Base-by-base conservation (phyloP, 1,140 invertebrate species). In the Meloidogyne hapla region DNA sequence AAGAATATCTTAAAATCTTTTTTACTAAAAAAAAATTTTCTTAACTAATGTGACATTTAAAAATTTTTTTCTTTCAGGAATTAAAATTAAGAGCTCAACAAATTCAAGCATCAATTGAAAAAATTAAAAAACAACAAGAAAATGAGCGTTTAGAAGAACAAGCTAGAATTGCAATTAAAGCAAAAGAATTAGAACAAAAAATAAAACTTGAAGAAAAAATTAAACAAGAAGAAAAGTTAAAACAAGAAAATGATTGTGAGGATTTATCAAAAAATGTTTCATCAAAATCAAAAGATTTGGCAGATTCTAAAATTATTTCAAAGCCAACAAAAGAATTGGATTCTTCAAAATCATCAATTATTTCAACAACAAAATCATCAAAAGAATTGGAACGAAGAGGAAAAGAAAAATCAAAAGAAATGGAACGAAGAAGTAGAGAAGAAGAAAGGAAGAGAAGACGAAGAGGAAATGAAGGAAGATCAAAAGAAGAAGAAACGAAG, bases 81-180 rank as follows among this genome's bases (percentile, higher is more conserved):
- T 77, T 77, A 26, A 77, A 77, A 69, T 21, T 21, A 26, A 74
- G 42, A 56, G 56, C 76, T 23, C 74, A 77, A 68, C 21, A 77
- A 66, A 78, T 77, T n/a, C 62, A 79, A 40, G 21, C 28, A 69
- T 62, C 72, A 12, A 78, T 77, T 26, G 68, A 75, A 13, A 77
- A 77, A 62, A 64, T 38, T 28, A 61, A 65, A 42, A 42, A 40
- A 56, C 42, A 45, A 18, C 48, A 56, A 56, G 48, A 56, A 21
- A 56, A 56, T 56, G 48, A 56, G 1, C 48, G 48, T n/a, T 56
- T 56, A 21, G 75, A 74, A 2, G 71, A 76, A 25, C 72, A 76
- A 40, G n/a, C 33, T n/a, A 25, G 67, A 21, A 33, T 15, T 8
- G 67, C 67, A 33, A 66, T 13, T 15, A 25, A 75, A 64, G 61